Evolutionary conservation across 2,888 invertebrate species (phyloP).

Genomic region (Therioaphis trifolii): DNA sequence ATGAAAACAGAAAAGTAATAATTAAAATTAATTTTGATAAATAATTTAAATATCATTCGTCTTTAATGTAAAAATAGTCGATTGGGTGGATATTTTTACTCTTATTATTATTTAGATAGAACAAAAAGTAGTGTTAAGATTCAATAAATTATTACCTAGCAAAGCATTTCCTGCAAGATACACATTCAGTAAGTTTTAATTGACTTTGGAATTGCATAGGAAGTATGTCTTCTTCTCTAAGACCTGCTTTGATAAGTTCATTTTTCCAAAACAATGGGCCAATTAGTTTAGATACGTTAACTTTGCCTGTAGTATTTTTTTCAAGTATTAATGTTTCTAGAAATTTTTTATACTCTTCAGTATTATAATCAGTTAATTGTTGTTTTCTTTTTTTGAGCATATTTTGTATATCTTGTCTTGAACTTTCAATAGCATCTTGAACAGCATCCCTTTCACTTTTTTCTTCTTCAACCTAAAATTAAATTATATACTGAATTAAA

Average conservation of each 20-base stretch:
- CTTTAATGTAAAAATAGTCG: too few species aligned
- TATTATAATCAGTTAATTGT: conserved; percentile 42
- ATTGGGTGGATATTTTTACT: too few species aligned
- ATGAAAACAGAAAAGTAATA: too few species aligned
- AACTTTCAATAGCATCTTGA: conserved; percentile 56
- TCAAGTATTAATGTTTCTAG: conserved; percentile 21
- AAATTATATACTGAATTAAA: background rate
- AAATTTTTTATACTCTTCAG: conserved; percentile 46
- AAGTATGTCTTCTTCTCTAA: conserved; percentile 44
- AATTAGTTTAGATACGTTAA: conserved; percentile 43
- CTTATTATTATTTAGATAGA: background rate
- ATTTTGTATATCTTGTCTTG: conserved; percentile 54
- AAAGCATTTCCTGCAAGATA: conserved; percentile 55
- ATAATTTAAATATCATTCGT: too few species aligned
- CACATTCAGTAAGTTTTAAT: conserved; percentile 41
- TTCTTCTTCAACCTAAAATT: conserved; percentile 47
- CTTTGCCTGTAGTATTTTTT: conserved; percentile 43
- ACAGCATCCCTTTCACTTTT: conserved; percentile 57
- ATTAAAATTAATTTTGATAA: too few species aligned
- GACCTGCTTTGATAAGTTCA: conserved; percentile 47
- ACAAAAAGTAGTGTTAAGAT: background rate
- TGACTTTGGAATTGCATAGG: conserved; percentile 55
- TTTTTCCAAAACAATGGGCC: conserved; percentile 63
- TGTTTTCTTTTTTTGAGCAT: conserved; percentile 57
- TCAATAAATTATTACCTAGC: conserved; percentile 43